Conservation (phyloP, 92 coral and sea anemone genomes). For the Galaxea fascicularis region DNA sequence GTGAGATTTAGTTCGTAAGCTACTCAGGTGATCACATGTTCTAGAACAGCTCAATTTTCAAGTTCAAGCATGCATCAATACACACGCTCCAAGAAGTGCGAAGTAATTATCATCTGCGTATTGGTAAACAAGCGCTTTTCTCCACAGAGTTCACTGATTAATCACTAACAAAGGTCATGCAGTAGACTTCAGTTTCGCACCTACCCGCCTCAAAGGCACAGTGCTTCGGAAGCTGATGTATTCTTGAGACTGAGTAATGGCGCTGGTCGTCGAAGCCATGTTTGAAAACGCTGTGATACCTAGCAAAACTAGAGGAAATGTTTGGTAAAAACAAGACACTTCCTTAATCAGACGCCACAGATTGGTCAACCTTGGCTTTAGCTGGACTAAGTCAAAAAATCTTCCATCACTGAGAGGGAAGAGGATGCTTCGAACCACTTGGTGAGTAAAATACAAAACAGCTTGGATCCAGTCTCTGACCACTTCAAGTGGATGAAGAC, state of each 20-base stretch:
- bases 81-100: neutral
- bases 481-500: too few relatives aligned
- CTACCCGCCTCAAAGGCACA: constrained; percentile 90
- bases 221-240: constrained; percentile 94
- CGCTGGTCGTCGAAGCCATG: constrained; percentile 52
- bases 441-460: neutral
- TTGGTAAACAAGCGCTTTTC: neutral
- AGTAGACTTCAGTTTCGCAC: neutral
- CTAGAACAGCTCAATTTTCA: neutral
- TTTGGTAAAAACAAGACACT: neutral
- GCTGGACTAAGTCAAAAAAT: constrained; percentile 11
- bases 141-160: neutral
- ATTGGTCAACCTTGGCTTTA: neutral
- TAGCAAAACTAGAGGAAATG: neutral
- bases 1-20: neutral
- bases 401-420: constrained; percentile 1
- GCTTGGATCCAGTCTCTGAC: neutral
- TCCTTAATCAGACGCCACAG: neutral
- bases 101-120: neutral
- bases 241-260: constrained; percentile 91
- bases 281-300: neutral
- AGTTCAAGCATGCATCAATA: neutral
- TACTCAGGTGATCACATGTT: neutral
- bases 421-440: neutral
- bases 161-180: neutral